Evolutionary conservation across 2,113 vertebrate genomes (phyloP).

Genomic region (Haemorhous mexicanus): DNA sequence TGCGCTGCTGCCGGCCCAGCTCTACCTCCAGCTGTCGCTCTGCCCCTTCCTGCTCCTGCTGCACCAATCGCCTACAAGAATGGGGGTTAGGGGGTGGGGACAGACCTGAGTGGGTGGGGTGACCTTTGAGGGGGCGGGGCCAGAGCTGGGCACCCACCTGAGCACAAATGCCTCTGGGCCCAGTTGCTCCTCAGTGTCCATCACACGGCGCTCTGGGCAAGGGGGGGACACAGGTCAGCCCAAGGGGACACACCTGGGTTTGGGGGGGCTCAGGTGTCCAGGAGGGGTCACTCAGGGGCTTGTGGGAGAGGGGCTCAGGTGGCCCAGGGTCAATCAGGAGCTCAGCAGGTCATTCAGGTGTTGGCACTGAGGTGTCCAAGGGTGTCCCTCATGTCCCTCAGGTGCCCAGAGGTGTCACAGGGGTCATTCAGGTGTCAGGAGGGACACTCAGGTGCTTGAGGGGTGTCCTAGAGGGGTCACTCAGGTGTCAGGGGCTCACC

Average conservation of each 20-base stretch:
- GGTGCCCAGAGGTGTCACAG: background rate
- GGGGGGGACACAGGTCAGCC: background rate
- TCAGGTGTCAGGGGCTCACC: background rate
- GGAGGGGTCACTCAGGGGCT: background rate
- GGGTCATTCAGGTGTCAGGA: background rate
- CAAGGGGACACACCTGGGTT: background rate
- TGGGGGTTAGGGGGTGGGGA: too few species aligned
- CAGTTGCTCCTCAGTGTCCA: background rate
- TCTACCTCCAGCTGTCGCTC: background rate
- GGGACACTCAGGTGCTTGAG: background rate
- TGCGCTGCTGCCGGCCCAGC: background rate
- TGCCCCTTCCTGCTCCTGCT: background rate
- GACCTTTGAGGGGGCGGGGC: background rate
- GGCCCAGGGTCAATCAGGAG: background rate
- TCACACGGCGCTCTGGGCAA: background rate
- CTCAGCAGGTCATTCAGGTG: too few species aligned
- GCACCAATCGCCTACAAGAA: background rate
- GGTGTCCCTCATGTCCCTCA: background rate
- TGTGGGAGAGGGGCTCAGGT: background rate
- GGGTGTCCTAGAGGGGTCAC: background rate
- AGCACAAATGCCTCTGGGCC: background rate
- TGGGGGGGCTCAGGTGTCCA: background rate
- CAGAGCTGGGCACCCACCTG: background rate
- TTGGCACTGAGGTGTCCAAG: background rate
- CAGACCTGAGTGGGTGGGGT: accelerated